Evolutionary conservation across 1,140 invertebrate species (phyloP).

Genomic region (Drosophila varians): DNA sequence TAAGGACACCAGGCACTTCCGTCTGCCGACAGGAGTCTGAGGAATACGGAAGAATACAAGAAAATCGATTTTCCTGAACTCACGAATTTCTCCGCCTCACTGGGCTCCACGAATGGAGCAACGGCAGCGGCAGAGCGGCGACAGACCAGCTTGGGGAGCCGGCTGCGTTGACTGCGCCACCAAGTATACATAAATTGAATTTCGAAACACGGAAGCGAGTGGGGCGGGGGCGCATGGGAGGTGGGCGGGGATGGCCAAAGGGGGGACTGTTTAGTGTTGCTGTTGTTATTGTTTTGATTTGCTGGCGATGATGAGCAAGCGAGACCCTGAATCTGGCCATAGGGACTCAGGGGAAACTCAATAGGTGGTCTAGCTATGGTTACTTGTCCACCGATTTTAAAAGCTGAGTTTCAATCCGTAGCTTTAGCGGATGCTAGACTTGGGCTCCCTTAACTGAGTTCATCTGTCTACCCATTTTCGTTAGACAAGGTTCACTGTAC

Average conservation of each 20-base stretch:
- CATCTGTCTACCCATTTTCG: too few species aligned
- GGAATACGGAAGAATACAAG: slow-evolving; percentile 56
- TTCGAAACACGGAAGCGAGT: slow-evolving; percentile 76
- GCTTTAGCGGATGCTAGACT: too few species aligned
- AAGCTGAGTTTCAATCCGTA: too few species aligned
- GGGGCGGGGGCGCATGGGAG: not conserved
- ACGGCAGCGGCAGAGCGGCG: slow-evolving; percentile 4
- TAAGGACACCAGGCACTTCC: slow-evolving; percentile 25
- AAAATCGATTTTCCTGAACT: slow-evolving; percentile 80
- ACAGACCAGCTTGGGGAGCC: slow-evolving; percentile 35
- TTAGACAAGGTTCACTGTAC: too few species aligned
- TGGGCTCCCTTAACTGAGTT: too few species aligned
- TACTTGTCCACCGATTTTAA: too few species aligned
- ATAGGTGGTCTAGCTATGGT: not conserved
- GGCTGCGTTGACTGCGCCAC: slow-evolving; percentile 39
- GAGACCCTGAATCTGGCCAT: too few species aligned
- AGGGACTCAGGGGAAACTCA: too few species aligned
- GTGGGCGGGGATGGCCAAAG: not conserved
- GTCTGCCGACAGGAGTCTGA: slow-evolving; percentile 15
- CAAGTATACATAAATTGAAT: slow-evolving; percentile 80
- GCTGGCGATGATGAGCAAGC: slow-evolving; percentile 26
- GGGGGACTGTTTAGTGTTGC: slow-evolving; percentile 11
- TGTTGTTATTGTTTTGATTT: slow-evolving; percentile 36
- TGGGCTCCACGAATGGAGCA: slow-evolving; percentile 45
- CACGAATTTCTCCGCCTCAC: slow-evolving; percentile 70